phyloP scores from a whole-genome alignment of 2,888 invertebrate species.

The Sipha maydis region DNA sequence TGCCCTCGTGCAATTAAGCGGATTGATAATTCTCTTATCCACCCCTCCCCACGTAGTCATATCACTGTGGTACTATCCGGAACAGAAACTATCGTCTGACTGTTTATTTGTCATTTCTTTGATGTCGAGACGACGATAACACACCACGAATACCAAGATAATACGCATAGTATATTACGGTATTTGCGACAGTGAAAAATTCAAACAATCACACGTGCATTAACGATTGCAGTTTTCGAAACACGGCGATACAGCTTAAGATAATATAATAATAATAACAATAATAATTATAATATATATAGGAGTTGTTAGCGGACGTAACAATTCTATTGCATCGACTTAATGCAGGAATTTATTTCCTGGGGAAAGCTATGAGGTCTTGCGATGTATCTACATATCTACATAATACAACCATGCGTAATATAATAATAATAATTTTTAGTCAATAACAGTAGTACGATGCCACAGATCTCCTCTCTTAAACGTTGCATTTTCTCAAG shows the following conservation, averaged over 20 bases:
- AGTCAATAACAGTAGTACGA: too few relatives aligned
- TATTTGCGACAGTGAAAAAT: neutral
- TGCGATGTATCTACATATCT: neutral
- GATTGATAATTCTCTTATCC: too few relatives aligned
- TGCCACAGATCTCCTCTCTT: too few relatives aligned
- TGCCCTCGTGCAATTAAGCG: neutral
- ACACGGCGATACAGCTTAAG: neutral
- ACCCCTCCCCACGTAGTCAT: too few relatives aligned
- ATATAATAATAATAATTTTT: too few relatives aligned
- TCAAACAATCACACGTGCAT: neutral
- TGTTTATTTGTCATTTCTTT: neutral
- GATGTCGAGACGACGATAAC: neutral
- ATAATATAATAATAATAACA: too few relatives aligned
- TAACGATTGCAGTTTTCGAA: neutral
- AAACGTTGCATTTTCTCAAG: too few relatives aligned
- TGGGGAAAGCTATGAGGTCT: neutral
- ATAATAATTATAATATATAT: too few relatives aligned
- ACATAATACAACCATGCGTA: too few relatives aligned
- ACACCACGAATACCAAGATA: neutral
- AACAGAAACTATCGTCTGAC: neutral
- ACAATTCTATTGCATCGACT: constrained; percentile 24
- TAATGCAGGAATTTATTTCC: neutral
- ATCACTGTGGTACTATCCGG: neutral
- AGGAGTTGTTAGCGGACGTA: neutral
- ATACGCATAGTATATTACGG: neutral